Base-by-base conservation (phyloP, 2,888 invertebrate species). In the Athetis lepigone region DNA sequence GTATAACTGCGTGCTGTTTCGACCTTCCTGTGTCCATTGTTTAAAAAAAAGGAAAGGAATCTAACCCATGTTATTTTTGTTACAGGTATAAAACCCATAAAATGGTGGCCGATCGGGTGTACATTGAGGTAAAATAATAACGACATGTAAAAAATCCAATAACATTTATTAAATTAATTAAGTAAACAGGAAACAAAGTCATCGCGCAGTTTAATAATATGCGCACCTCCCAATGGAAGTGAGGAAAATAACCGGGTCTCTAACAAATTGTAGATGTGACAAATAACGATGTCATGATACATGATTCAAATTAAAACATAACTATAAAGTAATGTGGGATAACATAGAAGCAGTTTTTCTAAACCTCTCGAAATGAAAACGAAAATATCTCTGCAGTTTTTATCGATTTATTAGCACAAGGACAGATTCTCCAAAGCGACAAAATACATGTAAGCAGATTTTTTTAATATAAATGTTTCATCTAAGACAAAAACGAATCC, bases 11-110 rank as follows among this genome's bases (percentile, higher is more conserved):
- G 33, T 40, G 4, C 7, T n/a, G 40, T 2, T 1, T 0, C 11
- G 11, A 13, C 6, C 16, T 25, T 40, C 23, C 25, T 39, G 8
- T 7, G 18, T 0, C 4, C 13, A 9, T 18, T n/a, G 13, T 40
- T 33, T 33, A 16, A 25, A 36, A 45, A 16, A 33, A 25, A 21
- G 2, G 2, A 7, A 39, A 40, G 27, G 40, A 42, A 40, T 18
- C 47, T 71, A 57, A 72, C 36, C 2, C 6, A 25, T 69, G 7
- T 4, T 33, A 23, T 69, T 69, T 51, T 72, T 72, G 72, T 72
- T 72, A 25, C 80, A 79, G 80, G 80, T 79, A 79, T 59, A 66
- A 57, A 57, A 51, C 8, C 45, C 54, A 58, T 52, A 18, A 55
- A 40, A 57, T 55, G 37, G 45, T 46, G 36, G 36, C 33, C 43